A percentile compares a stretch with the other conserved stretches of the same genome.
These are phyloP conservation scores for Xestia c-nigrum DNA, from an alignment of 2,888 invertebrate species.

Conservation along the genomic window DNA sequence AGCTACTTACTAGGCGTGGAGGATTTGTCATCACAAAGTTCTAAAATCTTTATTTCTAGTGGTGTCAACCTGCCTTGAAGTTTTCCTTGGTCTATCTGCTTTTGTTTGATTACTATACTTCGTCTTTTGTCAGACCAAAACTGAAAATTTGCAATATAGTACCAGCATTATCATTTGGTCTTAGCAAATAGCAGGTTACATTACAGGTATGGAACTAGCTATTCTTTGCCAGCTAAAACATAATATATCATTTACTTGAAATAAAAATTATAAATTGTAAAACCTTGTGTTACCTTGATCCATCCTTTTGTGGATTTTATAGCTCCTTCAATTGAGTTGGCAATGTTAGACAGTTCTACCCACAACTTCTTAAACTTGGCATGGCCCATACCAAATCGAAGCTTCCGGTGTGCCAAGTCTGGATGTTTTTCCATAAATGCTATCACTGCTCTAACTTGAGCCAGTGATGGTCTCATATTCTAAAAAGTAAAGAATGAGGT, in stretches of 20 bases:
- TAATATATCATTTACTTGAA: background rate
- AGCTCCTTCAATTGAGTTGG: conserved; percentile 80
- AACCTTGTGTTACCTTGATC: conserved; percentile 79
- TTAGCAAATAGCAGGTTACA: background rate
- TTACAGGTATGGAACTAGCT: background rate
- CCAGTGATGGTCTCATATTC: conserved; percentile 79
- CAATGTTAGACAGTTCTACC: conserved; percentile 78
- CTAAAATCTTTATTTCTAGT: conserved; percentile 79
- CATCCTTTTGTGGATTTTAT: conserved; percentile 82
- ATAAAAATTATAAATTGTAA: background rate
- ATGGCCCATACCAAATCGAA: conserved; percentile 75
- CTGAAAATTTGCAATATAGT: conserved; percentile 61
- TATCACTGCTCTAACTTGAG: conserved; percentile 80
- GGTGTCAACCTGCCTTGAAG: conserved; percentile 72
- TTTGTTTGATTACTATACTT: conserved; percentile 78
- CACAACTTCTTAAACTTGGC: conserved; percentile 80
- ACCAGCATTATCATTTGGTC: too few relatives aligned
- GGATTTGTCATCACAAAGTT: conserved; percentile 73
- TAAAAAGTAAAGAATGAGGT: conserved; percentile 53
- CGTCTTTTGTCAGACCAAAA: conserved; percentile 85
- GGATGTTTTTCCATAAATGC: conserved; percentile 83
- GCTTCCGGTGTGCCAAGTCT: conserved; percentile 78
- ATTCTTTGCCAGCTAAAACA: background rate
- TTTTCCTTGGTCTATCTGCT: conserved; percentile 80
- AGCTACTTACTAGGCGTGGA: conserved; percentile 71